A percentile compares a stretch with the other conserved stretches of the same genome.
Evolutionary conservation across 2,797 vertebrate genomes (phyloP).

Genomic region (Salarias fasciatus): DNA sequence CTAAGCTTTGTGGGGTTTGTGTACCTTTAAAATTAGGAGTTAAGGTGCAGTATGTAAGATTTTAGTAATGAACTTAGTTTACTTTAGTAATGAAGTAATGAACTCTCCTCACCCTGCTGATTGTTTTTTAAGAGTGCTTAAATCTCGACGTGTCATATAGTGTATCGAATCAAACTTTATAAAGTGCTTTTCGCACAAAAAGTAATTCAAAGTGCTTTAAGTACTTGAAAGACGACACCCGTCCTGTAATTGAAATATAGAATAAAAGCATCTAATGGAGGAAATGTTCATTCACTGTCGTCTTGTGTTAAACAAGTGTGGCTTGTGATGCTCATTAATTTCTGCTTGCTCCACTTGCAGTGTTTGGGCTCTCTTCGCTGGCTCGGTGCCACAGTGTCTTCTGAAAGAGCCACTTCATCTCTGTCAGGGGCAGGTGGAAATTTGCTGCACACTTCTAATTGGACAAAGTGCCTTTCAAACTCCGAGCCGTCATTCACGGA

Average conservation of each 20-base stretch:
- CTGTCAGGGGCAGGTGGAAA: slow-evolving; percentile 92
- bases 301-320: slow-evolving; percentile 88
- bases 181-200: too few species aligned
- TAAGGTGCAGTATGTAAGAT: too few species aligned
- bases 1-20: too few species aligned
- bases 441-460: slow-evolving; percentile 92
- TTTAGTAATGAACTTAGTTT: too few species aligned
- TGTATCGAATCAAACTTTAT: too few species aligned
- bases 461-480: slow-evolving; percentile 94
- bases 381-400: slow-evolving; percentile 85
- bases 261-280: slow-evolving; percentile 68
- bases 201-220: too few species aligned
- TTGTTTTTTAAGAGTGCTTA: too few species aligned
- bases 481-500: slow-evolving; percentile 83
- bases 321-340: slow-evolving; percentile 94
- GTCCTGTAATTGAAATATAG: slow-evolving; percentile 53
- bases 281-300: slow-evolving; percentile 86
- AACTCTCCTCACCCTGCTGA: too few species aligned
- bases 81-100: too few species aligned
- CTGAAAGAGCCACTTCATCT: slow-evolving; percentile 94
- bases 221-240: too few species aligned
- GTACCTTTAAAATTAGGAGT: too few species aligned
- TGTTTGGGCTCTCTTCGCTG: slow-evolving; percentile 87
- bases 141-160: too few species aligned
- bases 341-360: slow-evolving; percentile 85